A percentile compares a stretch with the other conserved stretches of the same genome.
Evolutionary conservation across 2,113 vertebrate species (phyloP).

Genomic region (Spea multiplicata): DNA sequence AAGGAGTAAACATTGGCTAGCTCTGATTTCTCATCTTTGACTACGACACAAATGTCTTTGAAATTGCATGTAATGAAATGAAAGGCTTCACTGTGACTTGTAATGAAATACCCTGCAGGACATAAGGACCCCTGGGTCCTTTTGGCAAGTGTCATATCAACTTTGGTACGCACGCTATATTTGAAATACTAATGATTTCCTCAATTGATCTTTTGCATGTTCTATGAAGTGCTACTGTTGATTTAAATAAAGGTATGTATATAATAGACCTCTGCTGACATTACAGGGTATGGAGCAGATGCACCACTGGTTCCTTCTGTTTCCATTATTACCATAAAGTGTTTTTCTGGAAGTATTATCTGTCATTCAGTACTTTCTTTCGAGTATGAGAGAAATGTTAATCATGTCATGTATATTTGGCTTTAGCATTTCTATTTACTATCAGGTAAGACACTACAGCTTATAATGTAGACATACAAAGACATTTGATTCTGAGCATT

Average conservation of each 20-base stretch:
- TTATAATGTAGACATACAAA: background rate
- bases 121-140: constrained; percentile 44
- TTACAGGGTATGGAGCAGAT: background rate
- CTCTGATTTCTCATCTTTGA: constrained; percentile 49
- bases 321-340: background rate
- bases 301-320: background rate
- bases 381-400: background rate
- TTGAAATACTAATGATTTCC: constrained; percentile 48
- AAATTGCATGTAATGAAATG: constrained; percentile 49
- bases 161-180: constrained; percentile 46
- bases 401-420: background rate
- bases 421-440: background rate
- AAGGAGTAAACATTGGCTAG: constrained; percentile 48
- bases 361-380: background rate
- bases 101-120: constrained; percentile 47
- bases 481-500: no score
- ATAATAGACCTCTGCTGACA: background rate
- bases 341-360: background rate
- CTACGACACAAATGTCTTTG: constrained; percentile 49
- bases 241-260: constrained; percentile 9
- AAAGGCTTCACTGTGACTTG: constrained; percentile 44
- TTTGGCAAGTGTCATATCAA: constrained; percentile 49
- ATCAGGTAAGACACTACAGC: background rate
- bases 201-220: constrained; percentile 42
- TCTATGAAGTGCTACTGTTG: constrained; percentile 38